Conservation (phyloP, 2,888 invertebrate genomes). For the Drosophila prolongata region DNA sequence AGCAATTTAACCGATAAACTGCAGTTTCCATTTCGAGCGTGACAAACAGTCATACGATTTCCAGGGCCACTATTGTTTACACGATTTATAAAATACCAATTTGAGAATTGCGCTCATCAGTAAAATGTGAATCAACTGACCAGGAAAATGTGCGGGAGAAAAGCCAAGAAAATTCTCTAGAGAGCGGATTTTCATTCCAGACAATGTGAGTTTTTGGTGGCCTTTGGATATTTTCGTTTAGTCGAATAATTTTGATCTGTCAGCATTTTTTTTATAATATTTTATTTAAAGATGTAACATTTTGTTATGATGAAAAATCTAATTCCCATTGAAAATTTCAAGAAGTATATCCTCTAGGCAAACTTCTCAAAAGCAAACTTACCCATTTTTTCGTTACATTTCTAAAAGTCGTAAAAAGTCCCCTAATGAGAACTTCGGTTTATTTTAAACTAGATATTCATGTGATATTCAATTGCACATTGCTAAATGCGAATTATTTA, state of each 20-base stretch:
- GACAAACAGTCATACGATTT: constrained; percentile 1
- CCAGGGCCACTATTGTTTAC: constrained; percentile 11
- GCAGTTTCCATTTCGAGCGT: neutral
- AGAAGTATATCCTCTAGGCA: no score
- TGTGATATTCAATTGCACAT: neutral
- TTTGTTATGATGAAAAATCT: no score
- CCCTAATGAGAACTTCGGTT: no score
- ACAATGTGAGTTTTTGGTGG: neutral
- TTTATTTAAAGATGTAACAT: no score
- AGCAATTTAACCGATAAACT: constrained; percentile 21
- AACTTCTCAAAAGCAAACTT: no score
- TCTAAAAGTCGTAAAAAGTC: no score
- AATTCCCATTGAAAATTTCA: no score
- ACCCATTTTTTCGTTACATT: no score
- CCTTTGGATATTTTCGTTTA: no score
- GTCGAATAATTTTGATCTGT: no score
- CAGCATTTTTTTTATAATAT: no score
- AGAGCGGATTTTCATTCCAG: constrained; percentile 1
- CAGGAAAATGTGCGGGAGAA: neutral
- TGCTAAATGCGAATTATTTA: neutral
- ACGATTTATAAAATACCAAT: constrained; percentile 29
- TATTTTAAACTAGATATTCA: neutral
- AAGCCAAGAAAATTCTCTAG: neutral
- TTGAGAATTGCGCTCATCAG: constrained; percentile 22
- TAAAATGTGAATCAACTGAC: constrained; percentile 15